Evolutionary conservation across 2,797 vertebrate genomes (phyloP), one percentile per base, ranked within the genome.

Genomic region (Thamnophis elegans): DNA sequence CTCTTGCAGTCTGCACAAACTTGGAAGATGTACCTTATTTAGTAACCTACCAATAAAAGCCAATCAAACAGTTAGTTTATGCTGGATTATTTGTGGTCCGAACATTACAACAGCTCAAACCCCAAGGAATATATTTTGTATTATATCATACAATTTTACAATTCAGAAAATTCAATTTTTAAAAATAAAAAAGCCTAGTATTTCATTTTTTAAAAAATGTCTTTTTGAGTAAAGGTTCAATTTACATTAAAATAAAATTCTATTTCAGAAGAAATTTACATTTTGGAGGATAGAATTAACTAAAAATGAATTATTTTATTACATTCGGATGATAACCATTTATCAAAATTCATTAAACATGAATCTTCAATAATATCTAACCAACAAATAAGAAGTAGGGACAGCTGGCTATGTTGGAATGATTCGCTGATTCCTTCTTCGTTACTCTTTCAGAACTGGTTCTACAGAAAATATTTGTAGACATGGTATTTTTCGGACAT

Each of bases 351-450:
- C 97, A 96, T 97, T 96, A 96, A 97, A 97, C 97, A 96, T 97
- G 95, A 97, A 97, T 96, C 97, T 97, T 96, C 97, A 97, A 97
- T 96, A 97, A 97, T 97, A 96, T 97, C 97, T 98, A 98, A 98
- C 98, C 98, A 97, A 97, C 11, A 62, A 97, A 94, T 96, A 96
- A 95, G 98, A 97, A 97, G 96, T 96, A 97, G 96, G 97, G 98
- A 98, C 99, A 99, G 98, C 98, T 99, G 99, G 98, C 98, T 98
- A 98, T 97, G 99, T 62, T 62, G 28, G 97, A 96, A 95, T 96
- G 97, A 98, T 98, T 98, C 98, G 98, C 98, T 94, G 96, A 98
- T 98, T 98, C 98, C 98, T 99, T 99, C 98, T 99, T 98, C 98
- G 98, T 98, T 98, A 98, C 97, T 97, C 98, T 97, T 97, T 97